Conservation (phyloP, 2,888 invertebrate genomes). For the Rotaria socialis region DNA sequence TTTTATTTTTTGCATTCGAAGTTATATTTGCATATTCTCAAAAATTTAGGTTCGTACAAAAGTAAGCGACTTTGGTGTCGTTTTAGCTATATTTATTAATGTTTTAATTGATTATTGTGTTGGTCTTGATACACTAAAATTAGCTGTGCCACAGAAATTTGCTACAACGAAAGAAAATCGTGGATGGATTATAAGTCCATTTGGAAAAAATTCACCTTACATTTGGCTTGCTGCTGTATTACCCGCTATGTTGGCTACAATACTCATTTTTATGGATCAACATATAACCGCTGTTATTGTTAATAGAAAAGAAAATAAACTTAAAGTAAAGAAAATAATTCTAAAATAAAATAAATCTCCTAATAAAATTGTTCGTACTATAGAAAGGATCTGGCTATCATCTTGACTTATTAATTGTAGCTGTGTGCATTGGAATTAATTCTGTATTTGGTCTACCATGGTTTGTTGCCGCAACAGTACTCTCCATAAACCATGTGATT, state of each 20-base stretch:
- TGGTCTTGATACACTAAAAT: slow-evolving; percentile 82
- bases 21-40: background rate
- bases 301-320: slow-evolving; percentile 92
- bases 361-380: slow-evolving; percentile 36
- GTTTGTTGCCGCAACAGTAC: slow-evolving; percentile 49
- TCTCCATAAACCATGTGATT: slow-evolving; percentile 49
- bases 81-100: slow-evolving; percentile 87
- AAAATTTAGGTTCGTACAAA: slow-evolving; percentile 48
- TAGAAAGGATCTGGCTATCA: slow-evolving; percentile 93
- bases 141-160: slow-evolving; percentile 75
- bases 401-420: slow-evolving; percentile 81
- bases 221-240: slow-evolving; percentile 70
- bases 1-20: no score
- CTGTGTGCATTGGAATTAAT: slow-evolving; percentile 78
- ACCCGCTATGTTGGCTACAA: slow-evolving; percentile 87
- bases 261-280: slow-evolving; percentile 98
- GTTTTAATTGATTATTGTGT: slow-evolving; percentile 73
- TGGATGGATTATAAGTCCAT: slow-evolving; percentile 54
- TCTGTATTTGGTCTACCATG: slow-evolving; percentile 72
- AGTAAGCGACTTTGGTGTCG: slow-evolving; percentile 67
- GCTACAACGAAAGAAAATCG: slow-evolving; percentile 50
- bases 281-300: slow-evolving; percentile 98
- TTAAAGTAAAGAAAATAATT: slow-evolving; percentile 66
- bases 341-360: no score
- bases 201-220: slow-evolving; percentile 49